Evolutionary conservation across 2,113 vertebrate species (phyloP), one percentile per base, ranked within the genome.

Genomic region (Apaloderma vittatum): DNA sequence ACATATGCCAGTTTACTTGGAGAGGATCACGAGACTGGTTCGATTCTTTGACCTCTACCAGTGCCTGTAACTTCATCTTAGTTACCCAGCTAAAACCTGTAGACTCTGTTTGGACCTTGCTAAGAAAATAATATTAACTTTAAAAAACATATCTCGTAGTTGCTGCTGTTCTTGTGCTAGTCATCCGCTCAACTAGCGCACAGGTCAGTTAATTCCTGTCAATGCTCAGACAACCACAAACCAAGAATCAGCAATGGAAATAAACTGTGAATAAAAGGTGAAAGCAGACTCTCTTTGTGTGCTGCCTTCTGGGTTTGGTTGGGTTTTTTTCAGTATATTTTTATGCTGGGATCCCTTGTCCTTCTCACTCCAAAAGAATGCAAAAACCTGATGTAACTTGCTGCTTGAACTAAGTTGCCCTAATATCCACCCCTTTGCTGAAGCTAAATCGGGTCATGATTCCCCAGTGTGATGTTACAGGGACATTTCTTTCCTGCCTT

Each of bases 321-420:
- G 34, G 37, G 37, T 23, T 36, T 66, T 4, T 20, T 34, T 46
- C 45, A 46, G 24, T 52, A 24, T 20, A 49, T 58, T 74, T 34
- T 54, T 70, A 11, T 65, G 34, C 66, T 88, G 73, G 63, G 75
- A 76, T 83, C 66, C 43, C 18, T 72, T 89, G 55, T 59, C 59
- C 71, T 91, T 93, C 65, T 97, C 46, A 30, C 61, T 88, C 52
- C 18, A 34, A 83, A 95, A 84, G 67, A 93, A 96, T 88, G 77
- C 59, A 78, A 88, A 93, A 94, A 74, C 90, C 51, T 95, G 88
- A 96, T 67, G 48, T 86, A 90, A 94, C 88, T 94, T 93, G 78
- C 65, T 86, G 71, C 75, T 90, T 86, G 46, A 90, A 77, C 72
- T 79, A 70, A 73, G 49, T 52, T 86, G 75, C 72, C 57, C 71